These are phyloP conservation scores for Cheilosia pagana DNA, from an alignment of 2,888 invertebrate species.

Conservation along the genomic window DNA sequence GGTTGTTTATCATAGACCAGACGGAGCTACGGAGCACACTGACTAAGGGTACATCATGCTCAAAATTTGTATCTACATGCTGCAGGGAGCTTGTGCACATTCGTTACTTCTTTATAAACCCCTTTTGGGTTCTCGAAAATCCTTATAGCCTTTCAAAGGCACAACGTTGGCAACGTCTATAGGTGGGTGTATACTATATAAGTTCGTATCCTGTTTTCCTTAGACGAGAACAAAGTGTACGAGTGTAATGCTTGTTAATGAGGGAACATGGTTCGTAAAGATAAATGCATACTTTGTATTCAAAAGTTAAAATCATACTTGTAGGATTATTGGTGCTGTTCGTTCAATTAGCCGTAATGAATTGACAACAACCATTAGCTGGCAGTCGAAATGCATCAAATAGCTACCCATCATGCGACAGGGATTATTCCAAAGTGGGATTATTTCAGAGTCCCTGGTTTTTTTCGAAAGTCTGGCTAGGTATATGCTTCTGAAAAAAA, in stretches of 20 bases:
- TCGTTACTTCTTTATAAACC: slow-evolving; percentile 33
- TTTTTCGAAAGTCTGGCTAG: too few species aligned
- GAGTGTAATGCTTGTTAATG: slow-evolving; percentile 1
- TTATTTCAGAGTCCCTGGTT: too few species aligned
- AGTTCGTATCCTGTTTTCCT: slow-evolving; percentile 12
- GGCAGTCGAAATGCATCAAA: too few species aligned
- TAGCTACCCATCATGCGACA: too few species aligned
- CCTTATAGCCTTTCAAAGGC: slow-evolving; percentile 31
- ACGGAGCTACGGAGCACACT: slow-evolving; percentile 7
- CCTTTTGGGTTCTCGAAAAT: slow-evolving; percentile 34
- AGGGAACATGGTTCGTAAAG: slow-evolving; percentile 13
- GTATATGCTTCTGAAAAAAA: too few species aligned
- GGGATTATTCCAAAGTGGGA: too few species aligned
- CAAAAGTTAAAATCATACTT: slow-evolving; percentile 14
- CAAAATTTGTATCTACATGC: background rate
- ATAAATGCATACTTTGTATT: slow-evolving; percentile 30
- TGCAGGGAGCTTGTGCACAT: slow-evolving; percentile 35
- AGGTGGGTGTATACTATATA: background rate
- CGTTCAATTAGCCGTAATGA: slow-evolving; percentile 29
- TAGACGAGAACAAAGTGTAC: slow-evolving; percentile 5
- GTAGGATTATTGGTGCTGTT: slow-evolving; percentile 24
- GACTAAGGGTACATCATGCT: slow-evolving; percentile 10
- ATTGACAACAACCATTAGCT: too few species aligned
- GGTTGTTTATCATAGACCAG: slow-evolving; percentile 22
- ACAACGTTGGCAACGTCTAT: background rate